Conservation (phyloP, 2,113 vertebrate genomes). For the Lophochroa leadbeateri region DNA sequence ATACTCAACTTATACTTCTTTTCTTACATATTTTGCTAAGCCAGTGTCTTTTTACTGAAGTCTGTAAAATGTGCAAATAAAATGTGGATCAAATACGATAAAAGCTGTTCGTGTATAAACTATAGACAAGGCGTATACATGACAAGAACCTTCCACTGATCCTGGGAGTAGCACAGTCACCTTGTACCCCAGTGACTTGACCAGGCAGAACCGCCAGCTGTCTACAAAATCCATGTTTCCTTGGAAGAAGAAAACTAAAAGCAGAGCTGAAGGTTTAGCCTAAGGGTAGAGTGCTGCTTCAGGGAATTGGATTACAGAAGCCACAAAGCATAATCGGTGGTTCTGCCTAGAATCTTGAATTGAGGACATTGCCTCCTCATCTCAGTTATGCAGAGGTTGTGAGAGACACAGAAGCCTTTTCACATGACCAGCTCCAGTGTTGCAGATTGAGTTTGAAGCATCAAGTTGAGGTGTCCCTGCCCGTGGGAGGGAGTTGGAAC, state of each 20-base stretch:
- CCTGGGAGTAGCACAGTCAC: background rate
- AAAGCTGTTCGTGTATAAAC: background rate
- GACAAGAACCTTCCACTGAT: background rate
- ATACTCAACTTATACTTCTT: background rate
- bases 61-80: background rate
- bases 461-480: background rate
- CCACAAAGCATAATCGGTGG: background rate
- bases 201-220: background rate
- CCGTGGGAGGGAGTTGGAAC: background rate
- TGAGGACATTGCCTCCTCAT: background rate
- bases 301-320: background rate
- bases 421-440: fast-evolving
- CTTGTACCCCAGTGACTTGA: background rate
- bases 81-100: background rate
- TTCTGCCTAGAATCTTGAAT: background rate
- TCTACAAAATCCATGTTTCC: background rate
- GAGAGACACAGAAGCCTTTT: background rate
- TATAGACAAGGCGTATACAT: fast-evolving
- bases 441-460: background rate
- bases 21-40: background rate
- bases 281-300: background rate
- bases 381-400: background rate
- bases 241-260: background rate
- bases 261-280: background rate
- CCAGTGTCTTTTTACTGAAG: background rate